Base-by-base conservation (phyloP, 2,888 invertebrate genomes). In the Pyrochroa serraticornis region DNA sequence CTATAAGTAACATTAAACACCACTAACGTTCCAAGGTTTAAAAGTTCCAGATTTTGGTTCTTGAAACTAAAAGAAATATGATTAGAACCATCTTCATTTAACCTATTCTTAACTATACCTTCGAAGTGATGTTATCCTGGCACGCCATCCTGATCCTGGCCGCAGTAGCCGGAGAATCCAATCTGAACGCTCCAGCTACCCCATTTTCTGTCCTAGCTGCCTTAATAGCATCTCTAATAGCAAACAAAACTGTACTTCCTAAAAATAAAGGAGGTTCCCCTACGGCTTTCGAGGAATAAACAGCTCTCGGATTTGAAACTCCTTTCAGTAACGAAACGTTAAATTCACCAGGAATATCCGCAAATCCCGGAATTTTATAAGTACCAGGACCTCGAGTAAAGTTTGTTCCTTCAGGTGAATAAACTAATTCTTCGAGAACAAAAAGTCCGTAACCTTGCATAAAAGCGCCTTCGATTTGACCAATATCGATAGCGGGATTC, bases 401-500 rank as follows among this genome's bases (percentile, higher is more conserved):
- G 34, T 94, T 77, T 5, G 85, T 86, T 6, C 97, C 97, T 39
- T 85, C 86, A 0, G 95, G 92, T 0, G 95, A 92, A 74, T 92
- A 92, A 57, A 93, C 86, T 68, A 94, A 81, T 76, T 97, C 95
- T 79, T 97, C 97, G 72, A 97, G 81, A 0, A 93, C 92, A 71
- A 92, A 95, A 52, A 97, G 77, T 1, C 97, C 97, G 71, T 95
- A 94, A 0, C 97, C 97, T 83, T 97, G 96, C 74, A 94, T 84
- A 71, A 96, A 97, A 0, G 85, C 97, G 1, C 97, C 97, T 81
- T 97, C 97, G 9, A 97, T 90, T 82, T 97, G 97, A 0, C 97
- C 97, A 67, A 97, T 92, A 71, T 97, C 97, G 63, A 97, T 94
- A 1, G 97, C 96, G 2, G 97, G 97, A 80, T 97, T 97, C 50